Conservation (phyloP, 1,140 invertebrate species). For the Plutomurus gul region DNA sequence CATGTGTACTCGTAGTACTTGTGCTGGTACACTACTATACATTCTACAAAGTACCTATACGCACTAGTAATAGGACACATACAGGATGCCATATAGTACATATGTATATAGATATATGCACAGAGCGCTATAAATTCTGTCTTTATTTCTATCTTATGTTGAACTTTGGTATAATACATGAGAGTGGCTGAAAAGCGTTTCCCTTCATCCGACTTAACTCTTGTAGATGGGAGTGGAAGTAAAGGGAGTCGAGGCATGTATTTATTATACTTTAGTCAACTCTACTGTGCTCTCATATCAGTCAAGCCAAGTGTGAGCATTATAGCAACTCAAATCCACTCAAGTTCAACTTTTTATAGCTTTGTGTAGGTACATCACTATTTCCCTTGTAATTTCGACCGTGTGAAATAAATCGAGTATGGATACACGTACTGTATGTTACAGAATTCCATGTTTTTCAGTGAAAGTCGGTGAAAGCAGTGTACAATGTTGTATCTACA, state of each 20-base stretch:
- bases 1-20: neutral
- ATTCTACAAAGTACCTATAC: no score
- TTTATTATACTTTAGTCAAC: constrained; percentile 40
- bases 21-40: no score
- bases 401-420: no score
- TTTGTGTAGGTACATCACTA: neutral
- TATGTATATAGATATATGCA: no score
- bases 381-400: no score
- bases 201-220: constrained; percentile 16
- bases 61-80: no score
- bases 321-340: constrained; percentile 15
- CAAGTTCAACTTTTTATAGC: neutral
- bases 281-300: constrained; percentile 25
- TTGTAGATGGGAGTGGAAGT: constrained; percentile 35
- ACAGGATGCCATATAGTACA: no score
- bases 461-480: no score
- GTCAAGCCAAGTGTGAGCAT: neutral
- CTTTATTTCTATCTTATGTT: neutral
- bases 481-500: no score
- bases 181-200: constrained; percentile 11
- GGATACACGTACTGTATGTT: no score
- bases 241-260: constrained; percentile 41
- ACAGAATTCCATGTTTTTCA: no score
- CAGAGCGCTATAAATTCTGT: neutral
- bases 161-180: constrained; percentile 1